These are phyloP conservation scores for Orthosia gothica DNA, from an alignment of 2,888 invertebrate species.

Conservation along the genomic window DNA sequence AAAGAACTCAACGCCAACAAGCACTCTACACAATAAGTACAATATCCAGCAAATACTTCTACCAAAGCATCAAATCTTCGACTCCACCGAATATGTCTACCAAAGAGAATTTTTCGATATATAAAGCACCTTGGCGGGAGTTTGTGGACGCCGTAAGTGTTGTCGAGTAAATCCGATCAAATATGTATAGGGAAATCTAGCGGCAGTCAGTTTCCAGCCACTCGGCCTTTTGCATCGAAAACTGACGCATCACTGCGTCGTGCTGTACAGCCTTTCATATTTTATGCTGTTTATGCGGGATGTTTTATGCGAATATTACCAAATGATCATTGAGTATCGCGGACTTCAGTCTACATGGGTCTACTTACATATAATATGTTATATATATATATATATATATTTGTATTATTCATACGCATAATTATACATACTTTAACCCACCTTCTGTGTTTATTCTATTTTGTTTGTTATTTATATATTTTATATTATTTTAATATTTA, in stretches of 20 bases:
- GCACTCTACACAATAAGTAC: conserved; percentile 24
- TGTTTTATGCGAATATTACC: conserved; percentile 41
- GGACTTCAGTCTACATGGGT: no score
- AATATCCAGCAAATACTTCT: conserved; percentile 33
- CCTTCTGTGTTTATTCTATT: no score
- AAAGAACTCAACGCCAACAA: neutral
- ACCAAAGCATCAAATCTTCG: conserved; percentile 46
- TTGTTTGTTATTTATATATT: no score
- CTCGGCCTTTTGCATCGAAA: conserved; percentile 76
- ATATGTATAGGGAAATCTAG: conserved; percentile 82
- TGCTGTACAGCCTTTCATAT: conserved; percentile 62
- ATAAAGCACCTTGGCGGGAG: conserved; percentile 75
- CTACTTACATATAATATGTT: no score
- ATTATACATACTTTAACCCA: no score
- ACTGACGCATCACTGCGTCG: conserved; percentile 74
- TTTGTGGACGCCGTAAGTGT: conserved; percentile 79
- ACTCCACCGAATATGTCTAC: conserved; percentile 47
- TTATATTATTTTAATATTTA: no score
- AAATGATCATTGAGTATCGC: no score
- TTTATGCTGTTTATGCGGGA: conserved; percentile 51
- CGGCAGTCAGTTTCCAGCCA: conserved; percentile 72
- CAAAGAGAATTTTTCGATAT: conserved; percentile 76
- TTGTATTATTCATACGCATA: no score
- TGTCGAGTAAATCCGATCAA: conserved; percentile 83
- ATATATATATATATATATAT: no score